Conservation (phyloP, 2,113 vertebrate genomes). For the Seriola dumerili region DNA sequence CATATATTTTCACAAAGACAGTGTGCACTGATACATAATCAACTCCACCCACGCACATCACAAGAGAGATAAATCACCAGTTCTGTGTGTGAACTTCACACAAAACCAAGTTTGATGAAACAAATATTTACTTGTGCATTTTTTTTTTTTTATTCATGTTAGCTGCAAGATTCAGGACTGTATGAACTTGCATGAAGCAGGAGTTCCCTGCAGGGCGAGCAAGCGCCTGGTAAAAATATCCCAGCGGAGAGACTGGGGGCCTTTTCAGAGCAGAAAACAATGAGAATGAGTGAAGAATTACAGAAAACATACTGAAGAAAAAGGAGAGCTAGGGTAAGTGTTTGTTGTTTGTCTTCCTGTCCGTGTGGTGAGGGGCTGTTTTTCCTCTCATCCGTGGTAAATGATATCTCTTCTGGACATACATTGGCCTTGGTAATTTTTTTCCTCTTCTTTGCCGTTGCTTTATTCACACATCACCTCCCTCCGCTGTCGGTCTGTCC, state of each 20-base stretch:
- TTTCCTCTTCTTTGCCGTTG: conserved; percentile 1
- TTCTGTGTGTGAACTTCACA: not conserved
- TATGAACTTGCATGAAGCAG: not conserved
- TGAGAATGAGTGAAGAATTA: not conserved
- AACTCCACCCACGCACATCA: not conserved
- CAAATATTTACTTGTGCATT: not conserved
- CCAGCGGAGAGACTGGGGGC: not conserved
- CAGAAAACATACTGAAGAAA: conserved; percentile 9
- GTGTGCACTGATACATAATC: no score
- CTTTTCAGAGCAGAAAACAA: conserved; percentile 18
- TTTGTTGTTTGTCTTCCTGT: conserved; percentile 37
- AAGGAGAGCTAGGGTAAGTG: not conserved
- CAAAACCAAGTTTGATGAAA: not conserved
- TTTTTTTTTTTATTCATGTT: not conserved
- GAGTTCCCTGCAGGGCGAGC: conserved; percentile 32
- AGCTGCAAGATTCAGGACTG: conserved; percentile 2
- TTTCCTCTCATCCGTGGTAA: conserved; percentile 53
- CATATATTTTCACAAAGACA: no score
- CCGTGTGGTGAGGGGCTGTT: not conserved
- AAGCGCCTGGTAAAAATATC: conserved; percentile 45
- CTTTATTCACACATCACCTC: conserved; percentile 55
- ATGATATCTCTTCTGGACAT: conserved; percentile 49
- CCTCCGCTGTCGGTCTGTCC: conserved; percentile 26
- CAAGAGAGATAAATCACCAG: not conserved
- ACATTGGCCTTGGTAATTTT: conserved; percentile 13